These are phyloP conservation scores for Helogale parvula DNA, from an alignment of 2,113 vertebrate genomes.

Conservation along the genomic window DNA sequence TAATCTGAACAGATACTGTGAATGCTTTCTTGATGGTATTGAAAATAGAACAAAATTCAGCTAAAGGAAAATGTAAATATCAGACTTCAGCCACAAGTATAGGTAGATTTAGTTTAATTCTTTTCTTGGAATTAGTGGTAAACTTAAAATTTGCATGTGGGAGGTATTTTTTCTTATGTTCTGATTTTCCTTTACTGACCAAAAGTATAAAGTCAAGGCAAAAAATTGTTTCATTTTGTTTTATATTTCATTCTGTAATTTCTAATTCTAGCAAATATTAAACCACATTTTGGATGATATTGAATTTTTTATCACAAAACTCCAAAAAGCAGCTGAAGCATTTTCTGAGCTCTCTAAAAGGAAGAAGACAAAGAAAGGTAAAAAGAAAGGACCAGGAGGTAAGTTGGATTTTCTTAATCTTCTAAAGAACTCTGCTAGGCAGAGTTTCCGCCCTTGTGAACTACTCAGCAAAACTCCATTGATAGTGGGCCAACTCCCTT, in stretches of 20 bases:
- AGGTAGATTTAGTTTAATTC: neutral
- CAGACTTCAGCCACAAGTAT: neutral
- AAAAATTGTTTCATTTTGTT: slow-evolving; percentile 27
- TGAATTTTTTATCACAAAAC: slow-evolving; percentile 95
- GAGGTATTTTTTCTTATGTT: neutral
- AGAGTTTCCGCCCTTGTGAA: neutral
- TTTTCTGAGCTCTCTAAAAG: slow-evolving; percentile 93
- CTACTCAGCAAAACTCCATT: neutral
- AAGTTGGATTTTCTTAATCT: slow-evolving; percentile 57
- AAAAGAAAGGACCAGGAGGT: slow-evolving; percentile 96
- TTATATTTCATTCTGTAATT: slow-evolving; percentile 43
- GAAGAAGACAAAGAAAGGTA: slow-evolving; percentile 94
- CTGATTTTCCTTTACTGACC: slow-evolving; percentile 49
- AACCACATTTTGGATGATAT: slow-evolving; percentile 99
- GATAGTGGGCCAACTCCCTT: neutral
- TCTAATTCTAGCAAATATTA: slow-evolving; percentile 94
- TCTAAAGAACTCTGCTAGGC: neutral
- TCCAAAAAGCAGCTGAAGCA: slow-evolving; percentile 97
- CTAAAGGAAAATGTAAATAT: slow-evolving; percentile 30
- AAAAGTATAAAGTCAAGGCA: neutral
- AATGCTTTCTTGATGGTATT: neutral
- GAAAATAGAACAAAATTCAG: neutral
- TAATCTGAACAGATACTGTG: neutral
- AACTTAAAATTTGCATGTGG: neutral
- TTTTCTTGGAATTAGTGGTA: neutral